Conservation (phyloP, 1,140 invertebrate genomes). For the Magallana gigas region DNA sequence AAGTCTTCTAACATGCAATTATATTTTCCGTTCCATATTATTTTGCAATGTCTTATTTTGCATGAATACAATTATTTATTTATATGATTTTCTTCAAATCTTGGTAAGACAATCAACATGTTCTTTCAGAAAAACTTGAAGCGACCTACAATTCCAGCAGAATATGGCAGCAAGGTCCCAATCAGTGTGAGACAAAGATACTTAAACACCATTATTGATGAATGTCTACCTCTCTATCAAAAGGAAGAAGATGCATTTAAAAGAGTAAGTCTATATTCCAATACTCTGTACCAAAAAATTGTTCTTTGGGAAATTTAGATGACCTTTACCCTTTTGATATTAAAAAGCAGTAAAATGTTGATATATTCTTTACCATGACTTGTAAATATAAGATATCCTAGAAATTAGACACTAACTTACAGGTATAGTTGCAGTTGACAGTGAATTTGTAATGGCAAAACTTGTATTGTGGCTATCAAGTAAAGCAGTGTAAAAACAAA, state of each 20-base stretch:
- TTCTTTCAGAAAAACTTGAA: constrained; percentile 67
- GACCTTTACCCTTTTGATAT: too few species aligned
- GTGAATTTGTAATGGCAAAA: too few species aligned
- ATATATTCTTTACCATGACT: too few species aligned
- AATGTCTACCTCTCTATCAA: constrained; percentile 87
- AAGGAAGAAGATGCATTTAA: constrained; percentile 86
- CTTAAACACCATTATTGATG: constrained; percentile 91
- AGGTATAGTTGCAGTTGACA: too few species aligned
- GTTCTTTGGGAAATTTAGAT: neutral
- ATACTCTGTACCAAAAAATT: neutral
- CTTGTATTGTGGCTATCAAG: too few species aligned
- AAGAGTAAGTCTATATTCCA: constrained; percentile 78
- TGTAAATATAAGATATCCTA: too few species aligned
- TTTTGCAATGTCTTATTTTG: neutral
- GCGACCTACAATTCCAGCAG: constrained; percentile 84
- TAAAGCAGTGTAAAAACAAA: too few species aligned
- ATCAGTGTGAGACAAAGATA: constrained; percentile 90
- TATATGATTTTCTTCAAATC: too few species aligned
- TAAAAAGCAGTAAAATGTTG: too few species aligned
- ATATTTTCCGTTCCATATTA: neutral
- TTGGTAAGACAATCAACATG: too few species aligned
- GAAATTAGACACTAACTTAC: too few species aligned
- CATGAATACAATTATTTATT: too few species aligned
- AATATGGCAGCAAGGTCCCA: constrained; percentile 88
- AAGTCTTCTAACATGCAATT: neutral